Percentiles rank a stretch among this genome's conserved stretches.
Conservation (phyloP, 2,113 vertebrate species). For the Larimichthys crocea region DNA sequence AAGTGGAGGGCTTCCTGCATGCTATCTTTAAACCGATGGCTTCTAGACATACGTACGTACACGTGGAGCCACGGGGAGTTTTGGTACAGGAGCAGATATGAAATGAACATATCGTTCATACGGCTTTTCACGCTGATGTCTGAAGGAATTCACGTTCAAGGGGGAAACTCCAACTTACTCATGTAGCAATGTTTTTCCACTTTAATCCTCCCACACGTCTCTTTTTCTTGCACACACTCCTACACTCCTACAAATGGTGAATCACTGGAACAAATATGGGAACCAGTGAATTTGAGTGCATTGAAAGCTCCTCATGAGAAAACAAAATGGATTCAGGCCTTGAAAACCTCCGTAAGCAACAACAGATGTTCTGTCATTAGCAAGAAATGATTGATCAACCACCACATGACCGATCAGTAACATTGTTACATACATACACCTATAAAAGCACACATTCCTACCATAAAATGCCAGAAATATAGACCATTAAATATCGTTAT, state of each 20-base stretch:
- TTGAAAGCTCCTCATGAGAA: not conserved
- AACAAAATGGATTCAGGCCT: not conserved
- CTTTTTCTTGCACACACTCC: not conserved
- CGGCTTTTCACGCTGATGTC: not conserved
- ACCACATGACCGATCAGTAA: not conserved
- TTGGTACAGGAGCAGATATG: constrained; percentile 8
- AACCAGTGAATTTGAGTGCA: not conserved
- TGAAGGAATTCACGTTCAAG: not conserved
- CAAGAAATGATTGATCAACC: not conserved
- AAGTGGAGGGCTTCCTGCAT: constrained; percentile 48
- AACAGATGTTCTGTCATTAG: not conserved
- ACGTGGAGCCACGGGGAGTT: not conserved
- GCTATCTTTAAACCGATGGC: constrained; percentile 21
- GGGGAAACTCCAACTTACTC: not conserved
- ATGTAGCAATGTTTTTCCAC: not conserved
- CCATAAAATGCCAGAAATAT: no score
- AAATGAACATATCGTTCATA: constrained; percentile 22
- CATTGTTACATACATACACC: not conserved
- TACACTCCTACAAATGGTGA: no score
- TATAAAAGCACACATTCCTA: not conserved
- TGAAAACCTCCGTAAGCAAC: not conserved
- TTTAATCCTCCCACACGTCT: not conserved
- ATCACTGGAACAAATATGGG: not conserved
- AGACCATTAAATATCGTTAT: no score
- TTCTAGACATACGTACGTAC: constrained; percentile 4